phyloP scores from a whole-genome alignment of 2,113 vertebrate species.

The Epinephelus cyanopodus region DNA sequence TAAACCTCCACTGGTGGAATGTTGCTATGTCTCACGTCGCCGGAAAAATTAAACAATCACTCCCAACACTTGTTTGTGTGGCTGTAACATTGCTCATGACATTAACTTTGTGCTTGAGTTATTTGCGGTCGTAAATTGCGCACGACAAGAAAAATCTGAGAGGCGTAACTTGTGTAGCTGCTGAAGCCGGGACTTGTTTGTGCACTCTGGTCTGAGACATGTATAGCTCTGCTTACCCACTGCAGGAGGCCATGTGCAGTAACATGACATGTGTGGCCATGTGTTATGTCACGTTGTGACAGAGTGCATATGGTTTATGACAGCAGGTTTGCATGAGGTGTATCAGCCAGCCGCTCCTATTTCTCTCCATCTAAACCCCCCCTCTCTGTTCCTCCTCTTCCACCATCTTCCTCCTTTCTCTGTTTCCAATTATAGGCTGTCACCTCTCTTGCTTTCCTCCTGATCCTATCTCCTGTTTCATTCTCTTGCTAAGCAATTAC shows the following conservation, averaged over 20 bases:
- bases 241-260: slow-evolving; percentile 31
- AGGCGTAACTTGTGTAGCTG: slow-evolving; percentile 5
- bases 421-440: slow-evolving; percentile 69
- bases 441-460: slow-evolving; percentile 52
- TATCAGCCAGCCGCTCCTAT: neutral
- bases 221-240: slow-evolving; percentile 30
- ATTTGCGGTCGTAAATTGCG: slow-evolving; percentile 27
- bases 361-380: neutral
- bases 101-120: slow-evolving; percentile 34
- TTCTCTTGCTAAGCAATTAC: slow-evolving; percentile 72
- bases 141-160: slow-evolving; percentile 1
- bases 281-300: slow-evolving; percentile 62
- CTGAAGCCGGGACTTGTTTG: slow-evolving; percentile 42
- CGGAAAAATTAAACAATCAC: slow-evolving; percentile 20
- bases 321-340: slow-evolving; percentile 57
- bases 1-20: slow-evolving; percentile 41
- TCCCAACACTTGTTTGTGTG: slow-evolving; percentile 30
- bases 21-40: slow-evolving; percentile 31
- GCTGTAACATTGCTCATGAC: slow-evolving; percentile 31
- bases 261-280: slow-evolving; percentile 60
- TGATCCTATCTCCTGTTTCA: slow-evolving; percentile 72
- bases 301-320: slow-evolving; percentile 43
- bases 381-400: neutral
- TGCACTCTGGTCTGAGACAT: slow-evolving; percentile 31
- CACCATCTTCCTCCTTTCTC: slow-evolving; percentile 55